Conservation (phyloP, 2,797 vertebrate genomes). For the Sylvilagus floridanus region DNA sequence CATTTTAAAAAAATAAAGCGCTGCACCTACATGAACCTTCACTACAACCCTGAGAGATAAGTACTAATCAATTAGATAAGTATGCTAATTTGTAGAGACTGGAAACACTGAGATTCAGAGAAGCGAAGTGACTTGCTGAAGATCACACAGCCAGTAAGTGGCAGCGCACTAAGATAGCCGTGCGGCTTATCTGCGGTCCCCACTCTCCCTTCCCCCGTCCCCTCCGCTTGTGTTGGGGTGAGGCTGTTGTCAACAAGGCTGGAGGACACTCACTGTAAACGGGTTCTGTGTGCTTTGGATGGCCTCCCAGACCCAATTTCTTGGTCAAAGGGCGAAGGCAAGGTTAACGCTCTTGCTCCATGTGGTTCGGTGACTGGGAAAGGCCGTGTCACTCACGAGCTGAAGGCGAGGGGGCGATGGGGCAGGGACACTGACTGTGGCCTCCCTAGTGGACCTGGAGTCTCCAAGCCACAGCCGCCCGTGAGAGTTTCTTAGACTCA, state of each 20-base stretch:
- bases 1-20: not conserved
- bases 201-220: not conserved
- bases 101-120: not conserved
- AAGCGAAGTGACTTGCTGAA: not conserved
- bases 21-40: not conserved
- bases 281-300: constrained; percentile 32
- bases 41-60: not conserved
- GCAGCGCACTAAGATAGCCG: not conserved
- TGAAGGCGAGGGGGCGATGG: not conserved
- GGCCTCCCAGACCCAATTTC: constrained; percentile 34
- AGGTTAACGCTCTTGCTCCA: constrained; percentile 37
- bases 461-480: not conserved
- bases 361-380: not conserved
- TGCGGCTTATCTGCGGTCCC: no score
- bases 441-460: not conserved
- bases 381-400: not conserved
- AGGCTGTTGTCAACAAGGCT: constrained; percentile 20
- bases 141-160: not conserved
- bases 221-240: not conserved
- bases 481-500: constrained; percentile 13
- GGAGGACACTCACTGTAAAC: constrained; percentile 7
- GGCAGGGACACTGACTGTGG: not conserved
- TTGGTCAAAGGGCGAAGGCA: constrained; percentile 1
- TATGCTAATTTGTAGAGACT: not conserved
- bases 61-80: not conserved